Percentiles rank a stretch among this genome's conserved stretches.
Evolutionary conservation across 2,113 vertebrate genomes (phyloP).

Genomic region (Echinops telfairi): DNA sequence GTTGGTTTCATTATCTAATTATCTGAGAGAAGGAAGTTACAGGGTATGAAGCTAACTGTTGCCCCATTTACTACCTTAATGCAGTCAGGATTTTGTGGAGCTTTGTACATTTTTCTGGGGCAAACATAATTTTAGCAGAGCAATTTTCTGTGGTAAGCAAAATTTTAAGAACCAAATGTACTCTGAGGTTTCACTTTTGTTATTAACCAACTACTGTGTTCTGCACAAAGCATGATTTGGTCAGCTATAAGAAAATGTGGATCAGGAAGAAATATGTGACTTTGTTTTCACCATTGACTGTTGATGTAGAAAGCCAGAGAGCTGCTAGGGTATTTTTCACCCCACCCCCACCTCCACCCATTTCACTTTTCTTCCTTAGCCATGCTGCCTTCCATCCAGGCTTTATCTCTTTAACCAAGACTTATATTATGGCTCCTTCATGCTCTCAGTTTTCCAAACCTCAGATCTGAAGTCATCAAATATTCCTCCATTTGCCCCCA

Average conservation of each 20-base stretch:
- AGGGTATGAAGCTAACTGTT: slow-evolving; percentile 3
- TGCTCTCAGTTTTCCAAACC: slow-evolving; percentile 14
- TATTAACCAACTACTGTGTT: slow-evolving; percentile 1
- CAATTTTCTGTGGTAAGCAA: slow-evolving; percentile 48
- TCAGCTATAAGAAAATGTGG: slow-evolving; percentile 15
- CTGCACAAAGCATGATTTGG: slow-evolving; percentile 50
- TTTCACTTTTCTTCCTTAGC: too few species aligned
- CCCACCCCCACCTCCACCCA: background rate
- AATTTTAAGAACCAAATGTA: background rate
- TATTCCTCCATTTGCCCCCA: background rate
- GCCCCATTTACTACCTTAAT: slow-evolving; percentile 26
- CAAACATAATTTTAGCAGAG: slow-evolving; percentile 47
- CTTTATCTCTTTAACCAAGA: slow-evolving; percentile 30
- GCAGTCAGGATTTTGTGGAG: slow-evolving; percentile 43
- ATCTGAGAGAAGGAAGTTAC: slow-evolving; percentile 4
- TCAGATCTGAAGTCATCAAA: background rate
- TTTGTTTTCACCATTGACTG: background rate
- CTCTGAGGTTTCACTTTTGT: slow-evolving; percentile 31
- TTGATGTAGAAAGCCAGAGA: slow-evolving; percentile 7
- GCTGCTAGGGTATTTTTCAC: background rate
- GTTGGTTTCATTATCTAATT: slow-evolving; percentile 33
- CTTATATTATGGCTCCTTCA: background rate
- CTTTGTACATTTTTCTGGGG: slow-evolving; percentile 45
- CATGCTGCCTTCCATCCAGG: background rate
- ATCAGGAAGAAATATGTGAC: slow-evolving; percentile 33